Evolutionary conservation across 2,888 invertebrate species (phyloP), one percentile per base, ranked within the genome.

Genomic region (Heliothis peltigera): DNA sequence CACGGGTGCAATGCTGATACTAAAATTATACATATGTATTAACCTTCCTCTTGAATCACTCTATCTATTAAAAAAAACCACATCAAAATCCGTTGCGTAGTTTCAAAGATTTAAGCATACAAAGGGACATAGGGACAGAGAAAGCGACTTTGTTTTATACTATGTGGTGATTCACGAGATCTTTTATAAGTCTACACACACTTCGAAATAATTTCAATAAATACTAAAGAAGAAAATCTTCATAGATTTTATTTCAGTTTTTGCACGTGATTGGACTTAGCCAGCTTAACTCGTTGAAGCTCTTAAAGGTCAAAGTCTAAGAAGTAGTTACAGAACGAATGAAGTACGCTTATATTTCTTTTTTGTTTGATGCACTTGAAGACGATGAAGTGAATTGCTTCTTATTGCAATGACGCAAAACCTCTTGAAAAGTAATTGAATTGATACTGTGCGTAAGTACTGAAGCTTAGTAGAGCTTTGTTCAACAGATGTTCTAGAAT

Each of bases 351-450:
- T 21, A 25, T 47, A 10, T 17, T 28, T 46, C 32, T 17, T 12
- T 35, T 25, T 18, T 2, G 28, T 18, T 17, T 19, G 32, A 39
- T 17, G 21, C 25, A 58, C 21, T 10, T 47, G 25, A 32, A 15
- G n/a, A 42, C 2, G 8, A 48, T 43, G 25, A 48, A 53, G 35
- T 56, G 35, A 54, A 66, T 53, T 66, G 54, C 42, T 59, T 70
- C 28, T 47, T 15, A 25, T 44, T 10, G 47, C 32, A 46, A 56
- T 70, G 70, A 70, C 55, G 67, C 74, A 51, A 73, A 72, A 43
- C 47, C 51, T 55, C 49, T 70, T 17, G 0, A 1, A 25, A 54
- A 55, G 35, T 32, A 55, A 70, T 58, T 22, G 54, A 59, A 2
- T 32, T 19, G 17, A 54, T 51, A 61, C 6, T 0, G 8, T 32